Evolutionary conservation across 2,797 vertebrate genomes (phyloP).

Genomic region (Australoheros facetus): DNA sequence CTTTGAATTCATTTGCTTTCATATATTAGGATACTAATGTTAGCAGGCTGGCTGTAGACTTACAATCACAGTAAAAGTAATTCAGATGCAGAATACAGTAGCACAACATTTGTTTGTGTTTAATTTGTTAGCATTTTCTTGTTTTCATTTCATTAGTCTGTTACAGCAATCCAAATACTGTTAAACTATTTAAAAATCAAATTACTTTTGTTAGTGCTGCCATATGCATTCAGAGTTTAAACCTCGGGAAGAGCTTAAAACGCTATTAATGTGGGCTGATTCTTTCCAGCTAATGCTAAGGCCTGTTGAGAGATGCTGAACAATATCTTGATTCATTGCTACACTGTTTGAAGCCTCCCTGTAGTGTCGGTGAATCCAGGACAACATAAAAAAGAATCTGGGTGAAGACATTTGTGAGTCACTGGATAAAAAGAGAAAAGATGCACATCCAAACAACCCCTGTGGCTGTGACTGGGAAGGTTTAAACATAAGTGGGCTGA

Average conservation of each 20-base stretch:
- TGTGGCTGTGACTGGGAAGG: constrained; percentile 15
- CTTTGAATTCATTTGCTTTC: neutral
- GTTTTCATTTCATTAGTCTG: neutral
- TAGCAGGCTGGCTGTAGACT: neutral
- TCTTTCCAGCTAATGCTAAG: neutral
- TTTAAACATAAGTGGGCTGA: neutral
- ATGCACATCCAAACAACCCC: constrained; percentile 22
- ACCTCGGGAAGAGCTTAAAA: neutral
- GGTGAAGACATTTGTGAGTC: neutral
- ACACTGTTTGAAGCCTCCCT: neutral
- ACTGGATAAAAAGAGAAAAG: constrained; percentile 24
- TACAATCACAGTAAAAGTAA: neutral
- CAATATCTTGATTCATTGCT: constrained; percentile 15
- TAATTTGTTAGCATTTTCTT: neutral
- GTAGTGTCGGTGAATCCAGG: constrained; percentile 1
- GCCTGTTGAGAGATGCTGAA: constrained; percentile 1
- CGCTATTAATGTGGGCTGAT: neutral
- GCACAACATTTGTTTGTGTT: neutral
- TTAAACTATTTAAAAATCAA: neutral
- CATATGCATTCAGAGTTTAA: neutral
- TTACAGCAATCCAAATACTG: neutral
- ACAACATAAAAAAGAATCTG: constrained; percentile 10
- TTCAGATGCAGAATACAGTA: neutral
- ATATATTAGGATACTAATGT: neutral
- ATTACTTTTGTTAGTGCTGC: neutral